A percentile compares a stretch with the other conserved stretches of the same genome.
Conservation (phyloP, 2,113 vertebrate genomes). For the Corydoras sp. region DNA sequence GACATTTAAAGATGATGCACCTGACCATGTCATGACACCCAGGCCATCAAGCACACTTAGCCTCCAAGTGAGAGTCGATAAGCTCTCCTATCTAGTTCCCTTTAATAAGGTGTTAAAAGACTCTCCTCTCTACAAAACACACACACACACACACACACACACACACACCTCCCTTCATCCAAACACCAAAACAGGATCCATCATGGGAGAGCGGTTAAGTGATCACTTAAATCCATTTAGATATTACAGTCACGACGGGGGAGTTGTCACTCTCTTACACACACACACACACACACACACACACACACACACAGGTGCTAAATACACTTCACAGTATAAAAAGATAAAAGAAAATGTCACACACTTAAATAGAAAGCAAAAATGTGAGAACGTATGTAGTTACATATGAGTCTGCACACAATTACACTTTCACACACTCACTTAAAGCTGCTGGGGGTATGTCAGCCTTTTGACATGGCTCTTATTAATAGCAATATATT, state of each 20-base stretch:
- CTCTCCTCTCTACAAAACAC: neutral
- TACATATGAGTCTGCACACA: too few relatives aligned
- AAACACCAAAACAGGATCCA: conserved; percentile 23
- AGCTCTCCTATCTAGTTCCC: conserved; percentile 20
- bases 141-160: conserved; percentile 17
- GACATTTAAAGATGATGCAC: neutral
- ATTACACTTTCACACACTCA: too few relatives aligned
- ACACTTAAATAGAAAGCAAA: neutral
- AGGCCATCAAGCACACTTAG: neutral
- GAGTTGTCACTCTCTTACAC: conserved; percentile 4
- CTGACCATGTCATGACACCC: neutral
- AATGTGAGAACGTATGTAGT: too few relatives aligned
- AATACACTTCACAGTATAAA: neutral
- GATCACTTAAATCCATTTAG: conserved; percentile 34
- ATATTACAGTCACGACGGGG: conserved; percentile 22
- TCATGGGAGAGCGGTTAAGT: conserved; percentile 25
- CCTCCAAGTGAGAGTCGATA: conserved; percentile 9
- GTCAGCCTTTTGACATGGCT: too few relatives aligned
- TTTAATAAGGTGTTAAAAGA: conserved; percentile 36
- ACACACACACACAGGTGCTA: neutral
- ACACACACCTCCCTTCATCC: neutral
- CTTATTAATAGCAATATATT: too few relatives aligned
- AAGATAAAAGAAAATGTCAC: neutral
- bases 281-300: conserved; percentile 19
- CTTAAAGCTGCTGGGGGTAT: too few relatives aligned